A percentile compares a stretch with the other conserved stretches of the same genome.
These are phyloP conservation scores for Himalopsyche tibetana DNA, from an alignment of 2,888 invertebrate genomes.

Conservation along the genomic window DNA sequence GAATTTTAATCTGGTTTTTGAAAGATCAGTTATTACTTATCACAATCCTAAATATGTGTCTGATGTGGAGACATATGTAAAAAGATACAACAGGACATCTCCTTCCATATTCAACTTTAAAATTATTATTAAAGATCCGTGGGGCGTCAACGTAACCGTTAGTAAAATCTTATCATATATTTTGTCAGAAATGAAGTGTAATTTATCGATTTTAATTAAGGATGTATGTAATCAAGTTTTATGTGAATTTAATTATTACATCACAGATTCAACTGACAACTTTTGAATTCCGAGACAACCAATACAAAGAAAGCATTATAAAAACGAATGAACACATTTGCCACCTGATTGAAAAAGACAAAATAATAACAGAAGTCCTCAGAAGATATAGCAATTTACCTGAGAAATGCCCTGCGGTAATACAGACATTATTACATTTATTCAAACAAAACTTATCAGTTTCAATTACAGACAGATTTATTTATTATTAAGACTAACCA, in stretches of 20 bases:
- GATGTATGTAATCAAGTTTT: no score
- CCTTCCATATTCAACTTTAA: constrained; percentile 54
- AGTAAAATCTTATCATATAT: neutral
- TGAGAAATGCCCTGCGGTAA: constrained; percentile 56
- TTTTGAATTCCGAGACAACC: constrained; percentile 55
- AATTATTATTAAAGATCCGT: constrained; percentile 46
- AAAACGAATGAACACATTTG: constrained; percentile 54
- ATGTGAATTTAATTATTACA: neutral
- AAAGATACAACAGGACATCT: constrained; percentile 52
- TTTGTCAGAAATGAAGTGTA: no score
- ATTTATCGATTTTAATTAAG: no score
- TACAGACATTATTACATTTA: no score
- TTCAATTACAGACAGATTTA: no score
- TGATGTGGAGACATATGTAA: neutral
- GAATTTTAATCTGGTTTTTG: neutral
- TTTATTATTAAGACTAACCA: no score
- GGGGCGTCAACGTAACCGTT: constrained; percentile 54
- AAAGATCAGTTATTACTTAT: neutral
- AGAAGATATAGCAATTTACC: constrained; percentile 53
- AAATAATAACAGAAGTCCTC: constrained; percentile 38
- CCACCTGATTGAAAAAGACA: constrained; percentile 49
- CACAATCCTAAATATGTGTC: neutral
- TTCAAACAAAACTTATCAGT: no score
- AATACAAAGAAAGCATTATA: constrained; percentile 58
- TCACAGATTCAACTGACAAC: constrained; percentile 54